Conservation (phyloP, 2,113 vertebrate genomes). For the Alouatta palliata region DNA sequence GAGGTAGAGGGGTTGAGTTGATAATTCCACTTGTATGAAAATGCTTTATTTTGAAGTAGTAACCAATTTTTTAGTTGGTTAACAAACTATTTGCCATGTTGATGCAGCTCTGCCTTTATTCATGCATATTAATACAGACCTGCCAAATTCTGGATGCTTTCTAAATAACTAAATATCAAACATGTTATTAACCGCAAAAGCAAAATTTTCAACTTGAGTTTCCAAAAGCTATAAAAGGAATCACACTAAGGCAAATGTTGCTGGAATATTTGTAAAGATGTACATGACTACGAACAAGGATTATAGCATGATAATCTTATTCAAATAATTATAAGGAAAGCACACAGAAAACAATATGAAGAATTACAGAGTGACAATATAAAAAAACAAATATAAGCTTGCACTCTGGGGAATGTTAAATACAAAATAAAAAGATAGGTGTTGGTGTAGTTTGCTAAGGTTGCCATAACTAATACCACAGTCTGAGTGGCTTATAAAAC, state of each 20-base stretch:
- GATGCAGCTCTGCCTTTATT: not conserved
- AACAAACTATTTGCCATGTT: not conserved
- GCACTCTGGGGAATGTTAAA: not conserved
- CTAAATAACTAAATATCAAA: not conserved
- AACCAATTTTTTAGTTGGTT: not conserved
- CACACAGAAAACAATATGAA: not conserved
- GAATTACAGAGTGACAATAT: not conserved
- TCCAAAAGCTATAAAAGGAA: not conserved
- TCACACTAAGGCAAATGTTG: not conserved
- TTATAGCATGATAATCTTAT: not conserved
- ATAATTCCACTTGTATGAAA: not conserved
- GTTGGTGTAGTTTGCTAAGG: not conserved
- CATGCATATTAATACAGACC: not conserved
- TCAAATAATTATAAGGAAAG: not conserved
- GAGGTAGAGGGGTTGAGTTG: accelerated
- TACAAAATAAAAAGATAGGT: not conserved
- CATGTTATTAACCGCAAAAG: not conserved
- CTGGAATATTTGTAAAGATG: not conserved
- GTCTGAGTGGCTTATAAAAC: not conserved
- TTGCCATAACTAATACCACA: not conserved
- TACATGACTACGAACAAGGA: not conserved
- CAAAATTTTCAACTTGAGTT: not conserved
- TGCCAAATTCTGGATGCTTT: not conserved
- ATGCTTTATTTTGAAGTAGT: not conserved
- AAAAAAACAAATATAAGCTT: not conserved